Evolutionary conservation across 2,888 invertebrate species (phyloP), one percentile per base, ranked within the genome.

Genomic region (Coleophora flavipennella): DNA sequence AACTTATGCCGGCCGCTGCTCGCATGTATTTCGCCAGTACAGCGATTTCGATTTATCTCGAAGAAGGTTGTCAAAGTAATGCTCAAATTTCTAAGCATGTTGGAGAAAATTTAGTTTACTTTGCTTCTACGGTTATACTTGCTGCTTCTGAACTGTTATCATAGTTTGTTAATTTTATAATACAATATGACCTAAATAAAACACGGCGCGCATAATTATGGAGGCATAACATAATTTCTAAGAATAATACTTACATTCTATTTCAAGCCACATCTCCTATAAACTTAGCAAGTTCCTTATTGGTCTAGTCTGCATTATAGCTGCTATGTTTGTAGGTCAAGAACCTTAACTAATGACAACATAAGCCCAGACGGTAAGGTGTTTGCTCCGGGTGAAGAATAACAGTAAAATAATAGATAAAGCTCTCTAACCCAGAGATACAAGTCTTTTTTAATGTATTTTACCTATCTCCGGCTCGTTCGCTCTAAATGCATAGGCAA

Each of bases 401-500:
- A 84, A 84, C 83, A 80, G 83, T 83, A 81, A 76, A 78, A 52
- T 60, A 57, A 66, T 11, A 77, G 77, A 80, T 80, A 78, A 78
- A 71, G 34, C 71, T 20, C 20, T 20, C 64, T 76, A 68, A 73
- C 66, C 74, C 67, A 74, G 68, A 70, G 67, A 72, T 78, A 66
- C 63, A 67, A 68, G 61, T 62, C 66, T 64, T 71, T 78, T 80
- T 77, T 78, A 69, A 20, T 20, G 20, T 6, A 3, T 20, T 20
- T 20, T 20, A 20, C 71, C 71, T 75, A 77, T 73, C 74, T 72
- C 59, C 74, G 70, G 74, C 74, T 65, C 65, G 70, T 62, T 64
- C 55, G 72, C 61, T 77, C 78, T 50, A 62, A 79, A 84, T 83
- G 76, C 83, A 83, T 80, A 70, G 59, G 57, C 75, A 74, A 83